These are phyloP conservation scores for Manduca sexta DNA, from an alignment of 1,140 invertebrate genomes.

Conservation along the genomic window DNA sequence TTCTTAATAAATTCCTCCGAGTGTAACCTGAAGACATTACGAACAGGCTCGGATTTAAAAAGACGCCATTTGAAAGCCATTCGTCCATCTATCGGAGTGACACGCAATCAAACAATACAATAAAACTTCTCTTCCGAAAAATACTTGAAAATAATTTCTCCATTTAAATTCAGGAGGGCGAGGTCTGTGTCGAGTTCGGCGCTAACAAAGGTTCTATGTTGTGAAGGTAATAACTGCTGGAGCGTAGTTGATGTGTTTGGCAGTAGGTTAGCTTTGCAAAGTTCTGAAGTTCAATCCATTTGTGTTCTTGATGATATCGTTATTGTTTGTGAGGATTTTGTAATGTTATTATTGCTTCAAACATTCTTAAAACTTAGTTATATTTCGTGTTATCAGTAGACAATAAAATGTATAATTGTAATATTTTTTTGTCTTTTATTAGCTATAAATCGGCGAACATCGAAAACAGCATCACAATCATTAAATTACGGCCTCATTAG, in stretches of 20 bases:
- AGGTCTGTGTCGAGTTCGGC: slow-evolving; percentile 21
- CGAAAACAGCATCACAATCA: too few relatives aligned
- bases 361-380: not conserved
- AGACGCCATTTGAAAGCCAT: slow-evolving; percentile 55
- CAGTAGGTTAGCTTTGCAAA: not conserved
- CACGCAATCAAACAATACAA: slow-evolving; percentile 73
- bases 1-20: slow-evolving; percentile 70
- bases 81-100: slow-evolving; percentile 68
- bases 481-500: too few relatives aligned
- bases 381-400: too few relatives aligned
- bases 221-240: slow-evolving; percentile 45
- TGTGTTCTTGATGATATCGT: not conserved
- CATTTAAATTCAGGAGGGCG: slow-evolving; percentile 69
- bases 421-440: too few relatives aligned
- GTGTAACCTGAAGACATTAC: slow-evolving; percentile 56
- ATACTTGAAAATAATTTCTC: slow-evolving; percentile 71
- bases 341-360: not conserved
- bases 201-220: slow-evolving; percentile 52
- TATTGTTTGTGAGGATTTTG: not conserved
- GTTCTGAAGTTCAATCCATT: too few relatives aligned
- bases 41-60: slow-evolving; percentile 45
- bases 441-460: too few relatives aligned
- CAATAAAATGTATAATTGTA: too few relatives aligned
- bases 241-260: not conserved
- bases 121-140: slow-evolving; percentile 70